Evolutionary conservation across 2,797 vertebrate species (phyloP).

Genomic region (Enteromius unitaeniatus): DNA sequence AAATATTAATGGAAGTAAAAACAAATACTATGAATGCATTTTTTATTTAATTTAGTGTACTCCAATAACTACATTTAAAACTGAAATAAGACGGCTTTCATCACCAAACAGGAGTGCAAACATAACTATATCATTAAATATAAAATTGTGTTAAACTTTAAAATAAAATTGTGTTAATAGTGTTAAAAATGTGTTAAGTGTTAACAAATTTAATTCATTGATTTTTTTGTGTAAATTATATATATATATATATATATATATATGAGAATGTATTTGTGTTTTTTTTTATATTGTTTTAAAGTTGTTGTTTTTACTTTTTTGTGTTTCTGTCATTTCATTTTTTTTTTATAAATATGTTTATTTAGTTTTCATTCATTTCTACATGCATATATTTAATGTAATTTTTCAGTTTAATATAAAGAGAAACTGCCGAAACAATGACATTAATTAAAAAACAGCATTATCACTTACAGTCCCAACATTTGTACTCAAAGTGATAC

Average conservation of each 20-base stretch:
- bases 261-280: too few relatives aligned
- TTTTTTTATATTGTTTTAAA: not conserved
- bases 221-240: too few relatives aligned
- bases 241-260: too few relatives aligned
- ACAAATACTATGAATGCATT: too few relatives aligned
- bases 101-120: not conserved
- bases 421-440: not conserved
- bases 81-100: too few relatives aligned
- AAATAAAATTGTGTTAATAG: not conserved
- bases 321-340: too few relatives aligned
- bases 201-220: not conserved
- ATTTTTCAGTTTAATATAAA: too few relatives aligned
- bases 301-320: not conserved
- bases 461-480: not conserved
- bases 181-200: not conserved
- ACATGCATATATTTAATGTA: not conserved
- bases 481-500: not conserved
- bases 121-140: not conserved
- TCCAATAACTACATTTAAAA: too few relatives aligned
- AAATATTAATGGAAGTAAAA: too few relatives aligned
- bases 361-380: not conserved
- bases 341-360: not conserved
- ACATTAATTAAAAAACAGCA: not conserved
- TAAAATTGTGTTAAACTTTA: not conserved
- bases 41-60: not conserved